Evolutionary conservation across 1,140 invertebrate species (phyloP).

Genomic region (Caenorhabditis remanei): DNA sequence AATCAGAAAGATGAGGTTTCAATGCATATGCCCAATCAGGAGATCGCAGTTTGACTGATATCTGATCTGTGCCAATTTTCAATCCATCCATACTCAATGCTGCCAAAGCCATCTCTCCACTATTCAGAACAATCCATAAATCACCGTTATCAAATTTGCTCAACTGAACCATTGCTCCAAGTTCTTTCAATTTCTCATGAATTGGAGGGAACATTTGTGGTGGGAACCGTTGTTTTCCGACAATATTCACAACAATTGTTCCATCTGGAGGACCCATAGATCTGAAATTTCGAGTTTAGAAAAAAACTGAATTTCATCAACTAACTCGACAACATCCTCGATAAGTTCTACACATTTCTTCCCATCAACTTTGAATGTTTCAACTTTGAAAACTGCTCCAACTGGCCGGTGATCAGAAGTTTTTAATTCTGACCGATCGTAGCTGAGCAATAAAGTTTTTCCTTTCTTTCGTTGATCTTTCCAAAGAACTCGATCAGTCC

Average conservation of each 20-base stretch:
- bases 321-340: slow-evolving; percentile 69
- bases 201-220: slow-evolving; percentile 66
- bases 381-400: slow-evolving; percentile 70
- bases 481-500: slow-evolving; percentile 96
- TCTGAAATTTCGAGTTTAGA: slow-evolving; percentile 62
- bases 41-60: slow-evolving; percentile 49
- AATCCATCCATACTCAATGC: slow-evolving; percentile 77
- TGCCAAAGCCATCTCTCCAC: slow-evolving; percentile 73
- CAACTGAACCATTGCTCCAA: slow-evolving; percentile 65
- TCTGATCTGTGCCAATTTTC: neutral
- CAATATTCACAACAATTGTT: slow-evolving; percentile 71
- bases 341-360: slow-evolving; percentile 69
- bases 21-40: slow-evolving; percentile 55
- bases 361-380: slow-evolving; percentile 66
- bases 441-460: slow-evolving; percentile 67
- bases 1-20: slow-evolving; percentile 11
- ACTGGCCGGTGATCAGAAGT: slow-evolving; percentile 90
- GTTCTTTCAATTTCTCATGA: slow-evolving; percentile 68
- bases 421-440: slow-evolving; percentile 90
- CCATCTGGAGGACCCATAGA: slow-evolving; percentile 74
- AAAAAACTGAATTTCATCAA: neutral
- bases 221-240: slow-evolving; percentile 67
- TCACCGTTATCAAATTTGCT: slow-evolving; percentile 67
- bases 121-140: slow-evolving; percentile 71
- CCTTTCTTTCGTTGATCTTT: slow-evolving; percentile 78